Percentiles rank a stretch among this genome's conserved stretches.
Conservation (phyloP, 2,888 invertebrate genomes). For the Stenurella melanura region DNA sequence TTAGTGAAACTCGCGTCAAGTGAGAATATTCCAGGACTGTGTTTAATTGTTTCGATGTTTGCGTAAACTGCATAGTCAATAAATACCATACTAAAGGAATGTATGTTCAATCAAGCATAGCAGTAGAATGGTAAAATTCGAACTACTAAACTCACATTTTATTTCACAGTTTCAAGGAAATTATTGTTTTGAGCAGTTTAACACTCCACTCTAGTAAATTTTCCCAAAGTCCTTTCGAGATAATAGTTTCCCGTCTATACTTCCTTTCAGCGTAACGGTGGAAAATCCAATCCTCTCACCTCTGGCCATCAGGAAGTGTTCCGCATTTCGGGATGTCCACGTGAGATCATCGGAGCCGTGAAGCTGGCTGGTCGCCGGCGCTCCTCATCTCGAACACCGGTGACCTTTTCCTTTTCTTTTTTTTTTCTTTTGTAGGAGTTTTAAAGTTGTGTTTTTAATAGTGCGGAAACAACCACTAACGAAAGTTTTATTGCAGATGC, state of each 20-base stretch:
- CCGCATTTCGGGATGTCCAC: conserved; percentile 61
- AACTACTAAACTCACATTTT: too few relatives aligned
- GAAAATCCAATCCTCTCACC: conserved; percentile 67
- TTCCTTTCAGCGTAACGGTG: conserved; percentile 68
- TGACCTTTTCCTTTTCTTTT: conserved; percentile 53
- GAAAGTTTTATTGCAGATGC: conserved; percentile 39
- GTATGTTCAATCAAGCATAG: too few relatives aligned
- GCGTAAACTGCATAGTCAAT: too few relatives aligned
- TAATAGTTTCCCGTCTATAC: not conserved
- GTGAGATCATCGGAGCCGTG: conserved; percentile 69
- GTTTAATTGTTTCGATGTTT: too few relatives aligned
- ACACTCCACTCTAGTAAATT: too few relatives aligned
- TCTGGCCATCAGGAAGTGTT: conserved; percentile 58
- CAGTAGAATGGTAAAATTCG: too few relatives aligned
- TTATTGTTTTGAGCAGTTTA: too few relatives aligned
- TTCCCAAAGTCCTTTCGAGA: not conserved
- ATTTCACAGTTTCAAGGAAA: too few relatives aligned
- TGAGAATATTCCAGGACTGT: too few relatives aligned
- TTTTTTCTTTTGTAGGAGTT: conserved; percentile 30
- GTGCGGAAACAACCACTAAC: conserved; percentile 13
- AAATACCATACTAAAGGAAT: too few relatives aligned
- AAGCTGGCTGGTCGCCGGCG: conserved; percentile 67
- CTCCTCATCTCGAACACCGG: conserved; percentile 52
- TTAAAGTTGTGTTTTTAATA: conserved; percentile 19
- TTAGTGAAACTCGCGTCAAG: too few relatives aligned